Base-by-base conservation (phyloP, 2,113 vertebrate genomes). In the Heterochromis multidens region DNA sequence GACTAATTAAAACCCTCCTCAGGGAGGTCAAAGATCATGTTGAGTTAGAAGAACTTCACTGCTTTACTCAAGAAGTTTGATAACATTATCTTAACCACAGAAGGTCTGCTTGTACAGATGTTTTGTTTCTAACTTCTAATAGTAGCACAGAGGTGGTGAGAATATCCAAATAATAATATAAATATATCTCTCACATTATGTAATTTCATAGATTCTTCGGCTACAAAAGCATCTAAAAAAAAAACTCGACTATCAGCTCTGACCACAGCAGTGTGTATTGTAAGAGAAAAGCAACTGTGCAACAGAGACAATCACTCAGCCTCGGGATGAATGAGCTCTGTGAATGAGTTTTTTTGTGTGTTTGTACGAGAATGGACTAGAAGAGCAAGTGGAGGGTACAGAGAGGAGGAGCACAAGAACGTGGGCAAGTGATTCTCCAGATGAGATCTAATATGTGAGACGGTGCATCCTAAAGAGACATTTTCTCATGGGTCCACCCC, bases 401-500 rank as follows among this genome's bases (percentile, higher is more conserved):
- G 86, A 85, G 91, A 87, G 92, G 91, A 91, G 90, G 88, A 89
- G 92, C 88, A 80, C 81, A 65, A 85, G 76, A 88, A 92, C 87
- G 87, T 89, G 86, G 81, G 87, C 87, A 88, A 95, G 93, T 91
- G 95, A 95, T 95, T 95, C 91, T 95, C 94, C 94, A 94, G 95
- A 95, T 95, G 95, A 95, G 95, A 95, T 95, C 94, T 95, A 96
- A 96, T 95, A 96, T 96, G 94, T 96, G 92, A 95, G 94, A 95
- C 92, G 85, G 80, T 90, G 91, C 94, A 94, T 95, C 92, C 89
- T 92, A 96, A 95, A 95, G 92, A 96, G 95, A 95, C 95, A 89
- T 96, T 96, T 96, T 94, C 95, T 96, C 96, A 96, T 96, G 95
- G 94, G 91, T 76, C 87, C 77, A 94, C 89, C 80, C 83, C 92